Base-by-base conservation (phyloP, 2,113 vertebrate species). In the Paracyprichromis sp. region DNA sequence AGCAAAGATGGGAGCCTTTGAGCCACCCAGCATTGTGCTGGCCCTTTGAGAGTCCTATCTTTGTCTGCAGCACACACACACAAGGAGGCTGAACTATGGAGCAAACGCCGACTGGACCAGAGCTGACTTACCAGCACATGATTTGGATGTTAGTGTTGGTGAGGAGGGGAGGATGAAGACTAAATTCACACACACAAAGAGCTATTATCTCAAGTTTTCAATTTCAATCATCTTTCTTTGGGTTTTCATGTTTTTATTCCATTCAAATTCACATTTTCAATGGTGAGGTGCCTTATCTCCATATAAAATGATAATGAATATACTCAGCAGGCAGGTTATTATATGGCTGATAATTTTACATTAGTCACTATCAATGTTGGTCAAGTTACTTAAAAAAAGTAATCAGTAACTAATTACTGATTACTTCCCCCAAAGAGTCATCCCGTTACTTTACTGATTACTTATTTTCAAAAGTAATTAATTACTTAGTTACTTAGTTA, bases 31-130 rank as follows among this genome's bases (percentile, higher is more conserved):
- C 76, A 88, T 92, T 94, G 90, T 92, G 86, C 85, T 7, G 86
- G 88, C 80, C 91, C 89, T 93, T 92, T 94, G 93, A 94, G 92
- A 94, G 85, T 93, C 88, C 82, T 95, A 94, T 94, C 94, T 94
- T 89, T 92, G 90, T 92, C 92, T 81, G 88, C 93, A 93, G 92
- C 85, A 92, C 83, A 88, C 83, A 92, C 89, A 92, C 89, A 91
- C 83, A 71, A 84, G 73, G 83, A 93, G 82, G 79, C 88, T 93
- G 91, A 91, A 90, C 83, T 61, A 71, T 76, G 79, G 88, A 82
- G 84, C 87, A 91, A 59, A 82, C 82, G 83, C 78, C 81, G 57
- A 56, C 90, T 84, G 88, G 90, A 90, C 91, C 86, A 81, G 38
- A 91, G 85, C 87, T 89, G 85, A 91, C 90, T 92, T 84, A 83